These are phyloP conservation scores for Spea multiplicata DNA, from an alignment of 2,113 vertebrate genomes.

Conservation along the genomic window DNA sequence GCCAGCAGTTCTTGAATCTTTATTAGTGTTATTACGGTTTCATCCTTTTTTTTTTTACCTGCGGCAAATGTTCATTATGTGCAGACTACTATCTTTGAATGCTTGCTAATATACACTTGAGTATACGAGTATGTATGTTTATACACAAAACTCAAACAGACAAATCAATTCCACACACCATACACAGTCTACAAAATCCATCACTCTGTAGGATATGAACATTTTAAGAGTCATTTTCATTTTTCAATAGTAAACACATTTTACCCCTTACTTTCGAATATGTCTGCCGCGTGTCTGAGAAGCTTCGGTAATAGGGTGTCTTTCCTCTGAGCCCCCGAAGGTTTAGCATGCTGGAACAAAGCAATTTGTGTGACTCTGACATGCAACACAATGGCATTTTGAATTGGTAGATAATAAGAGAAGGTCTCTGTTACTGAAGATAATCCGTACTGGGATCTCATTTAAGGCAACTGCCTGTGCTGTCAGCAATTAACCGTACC, in stretches of 20 bases:
- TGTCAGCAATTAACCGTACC: slow-evolving; percentile 41
- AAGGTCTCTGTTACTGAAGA: slow-evolving; percentile 40
- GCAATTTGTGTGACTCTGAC: slow-evolving; percentile 35
- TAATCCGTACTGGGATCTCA: slow-evolving; percentile 44
- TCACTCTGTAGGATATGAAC: background rate
- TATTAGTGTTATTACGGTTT: slow-evolving; percentile 42
- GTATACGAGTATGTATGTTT: background rate
- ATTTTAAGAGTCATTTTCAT: background rate
- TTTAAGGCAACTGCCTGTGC: slow-evolving; percentile 44
- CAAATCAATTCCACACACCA: background rate
- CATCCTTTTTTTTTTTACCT: slow-evolving; percentile 23
- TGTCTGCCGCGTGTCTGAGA: slow-evolving; percentile 6
- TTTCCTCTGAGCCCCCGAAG: slow-evolving; percentile 28
- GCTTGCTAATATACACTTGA: slow-evolving; percentile 11
- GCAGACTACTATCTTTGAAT: background rate
- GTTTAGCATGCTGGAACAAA: slow-evolving; percentile 40
- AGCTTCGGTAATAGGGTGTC: slow-evolving; percentile 37
- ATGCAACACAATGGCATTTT: slow-evolving; percentile 27
- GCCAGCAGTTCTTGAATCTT: slow-evolving; percentile 42
- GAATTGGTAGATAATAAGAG: slow-evolving; percentile 43
- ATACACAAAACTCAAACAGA: background rate
- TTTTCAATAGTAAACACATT: slow-evolving; percentile 2
- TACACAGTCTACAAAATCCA: background rate
- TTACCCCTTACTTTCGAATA: background rate
- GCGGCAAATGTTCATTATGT: slow-evolving; percentile 38